A percentile compares a stretch with the other conserved stretches of the same genome.
Evolutionary conservation across 2,797 vertebrate species (phyloP).

Genomic region (Acanthopagrus latus): DNA sequence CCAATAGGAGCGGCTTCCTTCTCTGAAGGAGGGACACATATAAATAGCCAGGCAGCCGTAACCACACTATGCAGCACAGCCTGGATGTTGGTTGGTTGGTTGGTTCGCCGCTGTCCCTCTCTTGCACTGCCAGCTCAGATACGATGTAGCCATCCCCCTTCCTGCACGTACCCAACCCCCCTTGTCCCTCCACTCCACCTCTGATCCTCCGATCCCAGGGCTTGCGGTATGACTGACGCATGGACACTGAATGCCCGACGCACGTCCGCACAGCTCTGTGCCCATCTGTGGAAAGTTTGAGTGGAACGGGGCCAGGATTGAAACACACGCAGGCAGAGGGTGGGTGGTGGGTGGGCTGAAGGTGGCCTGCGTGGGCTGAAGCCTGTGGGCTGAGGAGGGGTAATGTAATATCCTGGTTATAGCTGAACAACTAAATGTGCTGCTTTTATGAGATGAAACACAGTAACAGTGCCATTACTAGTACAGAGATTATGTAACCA

Average conservation of each 20-base stretch:
- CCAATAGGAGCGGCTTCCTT: slow-evolving; percentile 83
- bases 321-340: slow-evolving; percentile 56
- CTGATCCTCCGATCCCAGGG: slow-evolving; percentile 48
- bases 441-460: slow-evolving; percentile 53
- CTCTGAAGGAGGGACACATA: slow-evolving; percentile 79
- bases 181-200: slow-evolving; percentile 41
- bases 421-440: slow-evolving; percentile 56
- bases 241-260: slow-evolving; percentile 25
- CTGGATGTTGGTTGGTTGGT: slow-evolving; percentile 70
- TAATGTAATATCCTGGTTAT: slow-evolving; percentile 69
- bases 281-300: slow-evolving; percentile 75
- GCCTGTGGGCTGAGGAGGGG: slow-evolving; percentile 70
- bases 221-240: slow-evolving; percentile 66
- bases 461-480: slow-evolving; percentile 11
- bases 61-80: slow-evolving; percentile 80
- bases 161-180: slow-evolving; percentile 35
- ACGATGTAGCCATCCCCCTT: slow-evolving; percentile 49
- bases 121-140: slow-evolving; percentile 61
- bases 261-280: slow-evolving; percentile 48
- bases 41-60: slow-evolving; percentile 83
- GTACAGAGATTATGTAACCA: slow-evolving; percentile 37
- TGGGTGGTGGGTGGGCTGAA: slow-evolving; percentile 70
- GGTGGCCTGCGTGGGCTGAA: slow-evolving; percentile 67
- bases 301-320: slow-evolving; percentile 62
- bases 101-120: slow-evolving; percentile 62